A percentile compares a stretch with the other conserved stretches of the same genome.
These are phyloP conservation scores for Mormyrus lacerda DNA, from an alignment of 2,113 vertebrate species.

Conservation along the genomic window DNA sequence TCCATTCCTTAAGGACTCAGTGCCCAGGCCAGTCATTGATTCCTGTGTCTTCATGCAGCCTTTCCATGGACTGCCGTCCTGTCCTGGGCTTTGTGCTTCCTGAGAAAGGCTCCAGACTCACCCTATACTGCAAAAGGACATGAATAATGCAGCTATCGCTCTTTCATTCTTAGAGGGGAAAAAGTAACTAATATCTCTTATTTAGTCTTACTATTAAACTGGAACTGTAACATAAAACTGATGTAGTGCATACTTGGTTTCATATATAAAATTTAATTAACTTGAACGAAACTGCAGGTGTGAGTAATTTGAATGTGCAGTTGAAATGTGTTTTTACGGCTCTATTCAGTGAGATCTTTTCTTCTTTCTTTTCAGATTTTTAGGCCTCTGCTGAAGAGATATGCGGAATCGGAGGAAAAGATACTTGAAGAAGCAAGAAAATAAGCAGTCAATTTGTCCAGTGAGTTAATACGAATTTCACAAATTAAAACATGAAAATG, in stretches of 20 bases:
- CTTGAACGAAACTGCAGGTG: not conserved
- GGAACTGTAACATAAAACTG: not conserved
- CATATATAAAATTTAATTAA: not conserved
- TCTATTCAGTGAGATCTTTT: not conserved
- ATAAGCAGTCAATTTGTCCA: conserved; percentile 6
- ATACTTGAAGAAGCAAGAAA: conserved; percentile 34
- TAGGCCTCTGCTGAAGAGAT: conserved; percentile 55
- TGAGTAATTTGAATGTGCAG: not conserved
- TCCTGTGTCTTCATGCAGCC: not conserved
- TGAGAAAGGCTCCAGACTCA: not conserved
- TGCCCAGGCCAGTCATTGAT: not conserved
- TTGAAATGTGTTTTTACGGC: not conserved
- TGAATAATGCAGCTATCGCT: not conserved
- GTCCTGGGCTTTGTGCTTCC: not conserved
- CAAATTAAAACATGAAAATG: not conserved
- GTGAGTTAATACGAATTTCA: conserved; percentile 1
- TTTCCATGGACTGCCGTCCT: not conserved
- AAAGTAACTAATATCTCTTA: not conserved
- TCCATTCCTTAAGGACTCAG: not conserved
- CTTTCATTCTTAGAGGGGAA: not conserved
- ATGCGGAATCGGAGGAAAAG: conserved; percentile 55
- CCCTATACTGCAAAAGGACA: not conserved
- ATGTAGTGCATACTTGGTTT: not conserved
- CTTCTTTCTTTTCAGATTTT: conserved; percentile 50
- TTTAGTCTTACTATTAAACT: not conserved